Evolutionary conservation across 2,797 vertebrate genomes (phyloP).

Genomic region (Cossypha caffra): DNA sequence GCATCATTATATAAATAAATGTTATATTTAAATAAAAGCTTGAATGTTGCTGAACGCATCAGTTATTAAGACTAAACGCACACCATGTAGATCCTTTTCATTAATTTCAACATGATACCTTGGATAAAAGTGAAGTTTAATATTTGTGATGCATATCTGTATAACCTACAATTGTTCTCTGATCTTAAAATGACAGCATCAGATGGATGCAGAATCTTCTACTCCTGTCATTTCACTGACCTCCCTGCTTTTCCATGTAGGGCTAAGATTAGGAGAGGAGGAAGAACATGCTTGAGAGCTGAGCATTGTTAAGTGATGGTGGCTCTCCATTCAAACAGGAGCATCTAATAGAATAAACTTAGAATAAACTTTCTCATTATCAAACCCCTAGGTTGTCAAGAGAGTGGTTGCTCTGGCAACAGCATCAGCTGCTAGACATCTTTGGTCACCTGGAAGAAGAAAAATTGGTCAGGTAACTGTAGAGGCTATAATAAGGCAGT

Average conservation of each 20-base stretch:
- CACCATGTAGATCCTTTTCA: not conserved
- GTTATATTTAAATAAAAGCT: not conserved
- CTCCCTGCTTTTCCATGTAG: rapidly evolving
- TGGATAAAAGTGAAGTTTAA: not conserved
- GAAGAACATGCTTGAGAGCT: not conserved
- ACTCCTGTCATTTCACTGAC: not conserved
- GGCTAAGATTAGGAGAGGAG: not conserved
- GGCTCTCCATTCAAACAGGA: not conserved
- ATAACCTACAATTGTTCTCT: not conserved
- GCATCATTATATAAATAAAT: not conserved
- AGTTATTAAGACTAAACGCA: not conserved
- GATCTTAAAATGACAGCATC: not conserved
- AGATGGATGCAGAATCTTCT: not conserved
- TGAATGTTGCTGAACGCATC: rapidly evolving
- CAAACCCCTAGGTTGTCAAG: not conserved
- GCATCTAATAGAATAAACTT: rapidly evolving
- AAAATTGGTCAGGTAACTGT: not conserved
- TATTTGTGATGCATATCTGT: not conserved
- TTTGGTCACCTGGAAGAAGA: not conserved
- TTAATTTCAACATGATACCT: not conserved
- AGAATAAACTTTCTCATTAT: not conserved
- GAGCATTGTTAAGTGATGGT: not conserved
- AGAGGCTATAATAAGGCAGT: rapidly evolving
- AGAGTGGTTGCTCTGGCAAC: not conserved
- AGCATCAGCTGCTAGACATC: not conserved